Base-by-base conservation (phyloP, 2,888 invertebrate species). In the Caradrina kadenii region DNA sequence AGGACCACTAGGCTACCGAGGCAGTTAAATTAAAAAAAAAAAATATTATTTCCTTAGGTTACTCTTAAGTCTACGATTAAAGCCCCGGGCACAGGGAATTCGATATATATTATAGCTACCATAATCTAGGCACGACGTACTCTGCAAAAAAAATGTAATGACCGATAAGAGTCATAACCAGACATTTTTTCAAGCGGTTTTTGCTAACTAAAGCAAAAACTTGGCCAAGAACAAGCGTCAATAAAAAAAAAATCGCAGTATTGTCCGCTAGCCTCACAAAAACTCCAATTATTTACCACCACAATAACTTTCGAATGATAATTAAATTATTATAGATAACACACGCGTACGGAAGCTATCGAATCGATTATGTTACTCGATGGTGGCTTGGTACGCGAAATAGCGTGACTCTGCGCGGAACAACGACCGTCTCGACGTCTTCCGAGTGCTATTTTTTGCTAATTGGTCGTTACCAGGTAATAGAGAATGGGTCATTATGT, bases 261-360 rank as follows among this genome's bases (percentile, higher is more conserved):
- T 66, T 70, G 55, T 59, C 19, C 26, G 35, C 35, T 69, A 74
- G 13, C 39, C 35, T 42, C 17, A 79, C 81, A 84, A 87, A 88
- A 87, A 81, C 69, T 64, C 65, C 73, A 65, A 71, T 81, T 79
- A 80, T 80, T 80, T 64, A 83, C 70, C 67, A 76, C 79, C 67
- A 76, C 79, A 73, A 82, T 77, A 80, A 85, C 88, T 89, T 90
- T 90, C 89, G 73, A 87, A 85, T 75, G 59, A 66, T 83, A 84
- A 87, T 88, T 87, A 83, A 87, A 84, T 83, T 81, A 79, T 78
- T 72, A 68, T 71, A 63, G 86, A 88, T 87, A 89, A 87, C 84
- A 79, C 76, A 76, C 86, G 84, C 83, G 87, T 87, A 86, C 88
- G 91, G 90, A 90, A 91, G 88, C 84, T 73, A 76, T 76, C 69